Evolutionary conservation across 1,140 invertebrate genomes (phyloP), one percentile per base, ranked within the genome.

Genomic region (Aleiodes sp.): DNA sequence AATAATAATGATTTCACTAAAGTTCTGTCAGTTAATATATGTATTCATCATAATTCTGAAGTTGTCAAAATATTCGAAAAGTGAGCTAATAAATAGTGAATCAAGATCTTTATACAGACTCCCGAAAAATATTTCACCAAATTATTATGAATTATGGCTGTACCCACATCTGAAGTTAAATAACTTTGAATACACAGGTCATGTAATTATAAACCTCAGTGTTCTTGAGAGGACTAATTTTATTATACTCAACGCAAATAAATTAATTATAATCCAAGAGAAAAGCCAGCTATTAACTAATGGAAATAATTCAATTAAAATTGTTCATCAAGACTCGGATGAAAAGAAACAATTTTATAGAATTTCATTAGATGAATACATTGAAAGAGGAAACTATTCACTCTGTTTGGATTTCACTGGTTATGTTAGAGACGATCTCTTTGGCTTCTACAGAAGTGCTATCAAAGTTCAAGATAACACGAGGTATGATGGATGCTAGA

Each of bases 401-500:
- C 31, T 82, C 8, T 43, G 12, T 1, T 14, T 82, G 0, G 12
- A n/a, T 8, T 82, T 80, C n/a, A 19, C 12, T 1, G 87, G 86
- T 8, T 29, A 73, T 24, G 75, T 90, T 16, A 71, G 76, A 0
- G 78, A 81, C 9, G 87, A 88, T 46, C 79, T 89, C 78, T 83
- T 83, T 63, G 90, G 89, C 4, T 87, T 91, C 59, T 91, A 89
- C 70, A 84, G 86, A 37, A 89, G 88, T 77, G 87, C 80, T 70
- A 89, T 89, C 70, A 71, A 67, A 56, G 80, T 86, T 66, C 77
- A 56, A 7, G 71, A 80, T 37, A 75, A 80, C 2, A 74, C 39
- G 29, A 82, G 68, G 41, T 78, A 67, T 68, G 70, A 46, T 43
- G 19, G 31, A 35, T 28, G 26, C 4, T 21, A 26, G 12, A 9